Conservation (phyloP, 2,888 invertebrate genomes). For the Drosophila demipolita region DNA sequence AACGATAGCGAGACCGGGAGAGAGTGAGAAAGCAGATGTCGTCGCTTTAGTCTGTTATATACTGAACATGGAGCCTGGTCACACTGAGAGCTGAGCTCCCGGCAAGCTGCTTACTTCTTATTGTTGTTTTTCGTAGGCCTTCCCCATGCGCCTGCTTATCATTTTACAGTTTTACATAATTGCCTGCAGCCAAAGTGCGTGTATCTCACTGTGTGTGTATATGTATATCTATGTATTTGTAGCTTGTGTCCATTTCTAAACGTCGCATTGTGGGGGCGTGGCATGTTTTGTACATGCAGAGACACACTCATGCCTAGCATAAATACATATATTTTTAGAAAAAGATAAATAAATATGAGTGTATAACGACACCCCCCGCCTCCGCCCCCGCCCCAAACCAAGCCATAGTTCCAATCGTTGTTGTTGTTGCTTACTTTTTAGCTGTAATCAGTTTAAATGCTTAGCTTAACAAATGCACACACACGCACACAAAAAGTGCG, state of each 20-base stretch:
- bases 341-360: slow-evolving; percentile 77
- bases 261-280: slow-evolving; percentile 57
- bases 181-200: slow-evolving; percentile 48
- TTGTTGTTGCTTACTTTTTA: slow-evolving; percentile 72
- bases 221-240: slow-evolving; percentile 33
- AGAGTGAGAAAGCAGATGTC: slow-evolving; percentile 2
- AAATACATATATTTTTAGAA: slow-evolving; percentile 25
- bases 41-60: slow-evolving; percentile 37
- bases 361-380: slow-evolving; percentile 1
- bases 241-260: slow-evolving; percentile 58
- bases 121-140: slow-evolving; percentile 63
- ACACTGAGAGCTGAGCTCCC: slow-evolving; percentile 21
- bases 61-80: slow-evolving; percentile 28
- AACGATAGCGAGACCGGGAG: neutral
- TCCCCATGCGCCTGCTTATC: slow-evolving; percentile 65
- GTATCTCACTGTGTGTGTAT: slow-evolving; percentile 4
- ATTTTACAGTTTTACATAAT: slow-evolving; percentile 78
- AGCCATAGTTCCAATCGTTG: neutral
- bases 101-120: neutral
- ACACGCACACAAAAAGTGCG: slow-evolving; percentile 22
- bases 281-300: slow-evolving; percentile 43
- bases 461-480: slow-evolving; percentile 59
- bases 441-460: slow-evolving; percentile 78
- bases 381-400: neutral
- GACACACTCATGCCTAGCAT: slow-evolving; percentile 13